Conservation (phyloP, 2,113 vertebrate species). For the Antigone vipio region DNA sequence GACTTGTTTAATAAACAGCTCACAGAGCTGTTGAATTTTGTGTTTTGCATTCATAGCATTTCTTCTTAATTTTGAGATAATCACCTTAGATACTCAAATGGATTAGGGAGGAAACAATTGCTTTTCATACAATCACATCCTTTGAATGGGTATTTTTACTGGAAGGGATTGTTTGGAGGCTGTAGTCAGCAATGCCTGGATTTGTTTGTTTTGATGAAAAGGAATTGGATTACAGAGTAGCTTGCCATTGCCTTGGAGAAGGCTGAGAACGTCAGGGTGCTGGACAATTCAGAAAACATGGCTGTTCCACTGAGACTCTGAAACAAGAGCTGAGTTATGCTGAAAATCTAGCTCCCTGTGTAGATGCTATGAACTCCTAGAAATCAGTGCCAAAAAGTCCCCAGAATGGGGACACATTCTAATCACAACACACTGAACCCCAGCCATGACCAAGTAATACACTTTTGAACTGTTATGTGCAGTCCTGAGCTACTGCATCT, state of each 20-base stretch:
- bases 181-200: neutral
- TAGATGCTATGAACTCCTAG: neutral
- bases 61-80: constrained; percentile 9
- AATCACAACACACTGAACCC: neutral
- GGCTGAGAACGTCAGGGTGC: neutral
- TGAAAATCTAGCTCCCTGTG: neutral
- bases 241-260: neutral
- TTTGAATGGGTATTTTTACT: neutral
- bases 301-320: neutral
- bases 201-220: neutral
- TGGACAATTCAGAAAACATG: neutral
- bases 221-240: neutral
- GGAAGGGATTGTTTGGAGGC: neutral
- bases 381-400: neutral
- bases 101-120: neutral
- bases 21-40: neutral
- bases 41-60: neutral
- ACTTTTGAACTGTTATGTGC: neutral
- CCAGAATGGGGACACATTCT: neutral
- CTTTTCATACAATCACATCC: neutral
- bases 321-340: neutral
- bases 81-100: neutral
- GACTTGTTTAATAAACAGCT: neutral
- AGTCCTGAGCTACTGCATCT: neutral
- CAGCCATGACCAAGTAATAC: neutral